These are phyloP conservation scores for Timema podura DNA, from an alignment of 2,888 invertebrate species.

Conservation along the genomic window DNA sequence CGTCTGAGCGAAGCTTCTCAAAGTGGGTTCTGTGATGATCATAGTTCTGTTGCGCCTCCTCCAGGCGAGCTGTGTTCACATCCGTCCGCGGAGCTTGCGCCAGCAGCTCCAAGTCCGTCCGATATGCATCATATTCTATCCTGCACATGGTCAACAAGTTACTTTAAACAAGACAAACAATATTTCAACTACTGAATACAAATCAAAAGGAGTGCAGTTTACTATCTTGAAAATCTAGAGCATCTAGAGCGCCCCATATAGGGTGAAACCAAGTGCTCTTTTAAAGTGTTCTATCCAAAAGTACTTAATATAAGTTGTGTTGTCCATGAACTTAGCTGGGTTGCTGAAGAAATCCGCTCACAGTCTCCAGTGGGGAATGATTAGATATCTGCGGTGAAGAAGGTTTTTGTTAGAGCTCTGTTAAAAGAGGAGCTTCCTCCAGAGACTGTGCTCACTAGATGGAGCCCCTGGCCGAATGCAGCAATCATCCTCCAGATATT, in stretches of 20 bases:
- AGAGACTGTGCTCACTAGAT: no score
- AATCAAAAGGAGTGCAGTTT: conserved; percentile 14
- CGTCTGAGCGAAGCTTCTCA: conserved; percentile 89
- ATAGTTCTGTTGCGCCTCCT: conserved; percentile 77
- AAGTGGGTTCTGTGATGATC: conserved; percentile 84
- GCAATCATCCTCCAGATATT: no score
- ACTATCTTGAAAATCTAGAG: no score
- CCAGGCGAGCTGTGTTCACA: conserved; percentile 58
- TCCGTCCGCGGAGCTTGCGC: conserved; percentile 58
- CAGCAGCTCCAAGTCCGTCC: conserved; percentile 85
- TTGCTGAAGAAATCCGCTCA: no score
- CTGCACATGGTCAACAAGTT: conserved; percentile 46
- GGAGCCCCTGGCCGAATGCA: no score
- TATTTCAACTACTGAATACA: conserved; percentile 19
- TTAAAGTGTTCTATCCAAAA: background rate
- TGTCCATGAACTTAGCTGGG: background rate
- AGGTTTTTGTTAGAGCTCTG: no score
- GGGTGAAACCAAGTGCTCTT: no score
- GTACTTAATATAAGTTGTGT: background rate
- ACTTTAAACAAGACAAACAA: conserved; percentile 26
- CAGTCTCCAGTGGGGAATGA: no score
- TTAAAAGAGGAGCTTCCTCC: no score
- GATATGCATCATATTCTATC: conserved; percentile 96
- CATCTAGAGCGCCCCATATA: no score
- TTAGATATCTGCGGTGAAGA: no score